Conservation (phyloP, 2,113 vertebrate species). For the Atrichornis clamosus region DNA sequence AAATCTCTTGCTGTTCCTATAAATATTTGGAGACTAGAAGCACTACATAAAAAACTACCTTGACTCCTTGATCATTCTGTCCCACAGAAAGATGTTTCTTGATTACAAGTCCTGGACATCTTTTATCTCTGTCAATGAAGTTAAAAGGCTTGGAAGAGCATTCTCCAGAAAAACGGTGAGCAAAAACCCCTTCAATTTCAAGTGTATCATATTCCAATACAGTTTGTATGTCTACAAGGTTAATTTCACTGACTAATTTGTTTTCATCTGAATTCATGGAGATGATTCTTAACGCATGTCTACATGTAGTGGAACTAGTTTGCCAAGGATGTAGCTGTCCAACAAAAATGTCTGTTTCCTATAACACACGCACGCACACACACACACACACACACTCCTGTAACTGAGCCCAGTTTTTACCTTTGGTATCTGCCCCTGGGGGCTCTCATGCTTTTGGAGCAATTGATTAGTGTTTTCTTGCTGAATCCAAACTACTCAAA, state of each 20-base stretch:
- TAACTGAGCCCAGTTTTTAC: background rate
- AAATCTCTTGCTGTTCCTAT: background rate
- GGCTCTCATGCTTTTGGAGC: background rate
- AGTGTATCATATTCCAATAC: background rate
- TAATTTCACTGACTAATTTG: background rate
- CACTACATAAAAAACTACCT: background rate
- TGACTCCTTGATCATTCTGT: background rate
- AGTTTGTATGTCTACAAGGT: background rate
- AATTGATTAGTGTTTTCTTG: background rate
- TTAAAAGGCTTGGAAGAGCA: background rate
- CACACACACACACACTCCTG: background rate
- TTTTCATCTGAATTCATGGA: background rate
- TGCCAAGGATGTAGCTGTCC: background rate
- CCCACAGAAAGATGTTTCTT: background rate
- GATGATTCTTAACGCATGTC: background rate
- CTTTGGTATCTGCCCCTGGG: background rate
- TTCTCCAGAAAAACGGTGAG: background rate
- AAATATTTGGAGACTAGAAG: background rate
- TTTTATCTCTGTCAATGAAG: background rate
- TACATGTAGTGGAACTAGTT: background rate
- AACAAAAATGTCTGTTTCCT: background rate
- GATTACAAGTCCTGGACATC: background rate
- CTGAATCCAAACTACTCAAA: background rate
- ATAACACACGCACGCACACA: background rate
- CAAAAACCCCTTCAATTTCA: background rate